Conservation (phyloP, 2,113 vertebrate species). For the Lamprotornis superbus region DNA sequence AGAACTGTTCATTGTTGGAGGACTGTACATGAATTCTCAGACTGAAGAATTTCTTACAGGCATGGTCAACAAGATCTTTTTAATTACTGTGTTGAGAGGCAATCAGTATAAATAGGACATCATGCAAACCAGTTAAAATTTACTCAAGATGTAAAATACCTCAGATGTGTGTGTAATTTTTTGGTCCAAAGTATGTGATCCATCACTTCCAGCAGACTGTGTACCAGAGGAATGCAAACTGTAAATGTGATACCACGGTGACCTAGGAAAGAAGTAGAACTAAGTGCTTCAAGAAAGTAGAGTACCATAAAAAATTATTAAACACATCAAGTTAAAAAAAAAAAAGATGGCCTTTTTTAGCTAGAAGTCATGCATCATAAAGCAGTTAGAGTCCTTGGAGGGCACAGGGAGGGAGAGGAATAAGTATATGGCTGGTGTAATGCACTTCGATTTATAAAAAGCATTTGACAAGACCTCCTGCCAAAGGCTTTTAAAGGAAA, state of each 20-base stretch:
- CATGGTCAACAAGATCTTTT: background rate
- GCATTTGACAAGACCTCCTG: slow-evolving; percentile 18
- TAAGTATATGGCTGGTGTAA: background rate
- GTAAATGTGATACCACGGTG: background rate
- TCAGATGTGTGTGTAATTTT: background rate
- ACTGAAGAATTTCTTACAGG: background rate
- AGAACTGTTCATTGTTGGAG: background rate
- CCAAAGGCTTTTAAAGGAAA: slow-evolving; percentile 41
- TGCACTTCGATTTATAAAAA: slow-evolving; percentile 52
- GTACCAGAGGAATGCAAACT: background rate
- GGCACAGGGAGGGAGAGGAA: background rate
- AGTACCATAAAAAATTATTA: background rate
- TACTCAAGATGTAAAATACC: background rate
- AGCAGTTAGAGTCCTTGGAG: background rate
- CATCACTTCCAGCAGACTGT: background rate
- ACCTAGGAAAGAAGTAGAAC: background rate
- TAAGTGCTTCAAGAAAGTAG: background rate
- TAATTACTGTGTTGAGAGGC: background rate
- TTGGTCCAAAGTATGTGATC: background rate
- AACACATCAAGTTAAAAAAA: background rate
- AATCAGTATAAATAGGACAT: background rate
- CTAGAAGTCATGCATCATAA: background rate
- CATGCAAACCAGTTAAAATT: background rate
- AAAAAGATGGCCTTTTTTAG: background rate
- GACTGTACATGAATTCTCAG: background rate